Evolutionary conservation across 2,797 vertebrate genomes (phyloP), one percentile per base, ranked within the genome.

Genomic region (Sebastes taczanowskii): DNA sequence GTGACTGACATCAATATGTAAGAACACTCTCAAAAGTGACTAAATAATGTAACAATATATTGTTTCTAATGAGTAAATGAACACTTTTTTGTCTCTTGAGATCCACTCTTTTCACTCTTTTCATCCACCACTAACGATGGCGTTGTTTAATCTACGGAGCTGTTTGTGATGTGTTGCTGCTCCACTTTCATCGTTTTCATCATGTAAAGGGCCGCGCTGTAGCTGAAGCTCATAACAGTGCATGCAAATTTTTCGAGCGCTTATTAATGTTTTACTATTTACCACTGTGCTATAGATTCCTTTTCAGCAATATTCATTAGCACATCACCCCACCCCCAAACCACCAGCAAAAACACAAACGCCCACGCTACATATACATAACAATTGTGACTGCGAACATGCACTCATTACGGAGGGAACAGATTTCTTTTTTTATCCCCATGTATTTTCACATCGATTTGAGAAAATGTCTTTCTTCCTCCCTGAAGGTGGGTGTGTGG

Each of bases 261-360:
- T 77, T 83, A 65, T 83, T 83, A 86, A 78, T 82, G 65, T 83
- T 86, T 85, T 59, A 82, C 62, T 77, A 27, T 71, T 75, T 61
- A 67, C 66, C 38, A 4, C 66, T 25, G 64, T 38, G 46, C 61
- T 55, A 46, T 64, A 74, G 56, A 68, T 32, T 82, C 20, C 10
- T 72, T 70, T 86, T 69, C 69, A 77, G 59, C 22, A 53, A 67
- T 49, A 85, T 86, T 80, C 58, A 77, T 83, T 13, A 72, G 59
- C 42, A 71, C 11, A 63, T 42, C 11, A 25, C 11, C 13, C 20
- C 20, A 2, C 23, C 23, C 6, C 32, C 2, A 35, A 42, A 27
- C 25, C 66, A 18, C 9, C 56, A 3, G 14, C 65, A 64, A 32
- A 78, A 34, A 59, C 27, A 55, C 71, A 75, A 73, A 66, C 86